A percentile compares a stretch with the other conserved stretches of the same genome.
These are phyloP conservation scores for Clavelina lepadiformis DNA, from an alignment of 23 tunicate genomes.

Conservation along the genomic window DNA sequence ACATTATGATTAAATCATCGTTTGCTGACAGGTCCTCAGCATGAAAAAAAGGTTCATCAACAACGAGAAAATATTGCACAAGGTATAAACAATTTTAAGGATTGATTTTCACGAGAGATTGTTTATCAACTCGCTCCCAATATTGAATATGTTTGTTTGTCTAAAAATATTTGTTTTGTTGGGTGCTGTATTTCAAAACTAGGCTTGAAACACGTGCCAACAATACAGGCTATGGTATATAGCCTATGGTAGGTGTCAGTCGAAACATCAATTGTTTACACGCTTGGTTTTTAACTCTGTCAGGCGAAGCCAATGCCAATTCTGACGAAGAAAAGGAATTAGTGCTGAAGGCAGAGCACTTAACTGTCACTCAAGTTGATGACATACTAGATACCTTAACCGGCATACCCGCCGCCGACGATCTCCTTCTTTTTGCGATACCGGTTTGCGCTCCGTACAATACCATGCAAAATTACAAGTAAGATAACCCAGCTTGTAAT, in stretches of 20 bases:
- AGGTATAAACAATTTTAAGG: background rate
- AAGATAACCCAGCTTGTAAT: background rate
- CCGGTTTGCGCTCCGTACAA: slow-evolving; percentile 90
- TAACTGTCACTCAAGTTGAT: slow-evolving; percentile 24
- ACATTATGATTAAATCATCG: too few species aligned
- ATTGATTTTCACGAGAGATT: background rate
- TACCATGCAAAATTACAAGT: slow-evolving; percentile 87
- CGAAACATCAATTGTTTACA: too few species aligned
- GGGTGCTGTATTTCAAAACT: too few species aligned
- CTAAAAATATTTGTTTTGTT: too few species aligned
- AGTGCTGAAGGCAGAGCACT: slow-evolving; percentile 66
- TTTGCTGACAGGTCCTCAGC: too few species aligned
- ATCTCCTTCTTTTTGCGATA: slow-evolving; percentile 70
- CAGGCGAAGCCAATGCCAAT: slow-evolving; percentile 6
- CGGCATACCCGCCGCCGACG: slow-evolving; percentile 78
- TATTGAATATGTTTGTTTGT: too few species aligned
- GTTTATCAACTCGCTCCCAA: too few species aligned
- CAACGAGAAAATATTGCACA: background rate
- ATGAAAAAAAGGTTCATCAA: too few species aligned
- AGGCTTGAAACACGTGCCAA: too few species aligned
- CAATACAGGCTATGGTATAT: too few species aligned
- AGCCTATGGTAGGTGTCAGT: too few species aligned
- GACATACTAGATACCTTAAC: slow-evolving; percentile 69
- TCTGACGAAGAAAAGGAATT: slow-evolving; percentile 75
- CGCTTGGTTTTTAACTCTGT: background rate